Base-by-base conservation (phyloP, 2,113 vertebrate species). In the Cavia aperea region DNA sequence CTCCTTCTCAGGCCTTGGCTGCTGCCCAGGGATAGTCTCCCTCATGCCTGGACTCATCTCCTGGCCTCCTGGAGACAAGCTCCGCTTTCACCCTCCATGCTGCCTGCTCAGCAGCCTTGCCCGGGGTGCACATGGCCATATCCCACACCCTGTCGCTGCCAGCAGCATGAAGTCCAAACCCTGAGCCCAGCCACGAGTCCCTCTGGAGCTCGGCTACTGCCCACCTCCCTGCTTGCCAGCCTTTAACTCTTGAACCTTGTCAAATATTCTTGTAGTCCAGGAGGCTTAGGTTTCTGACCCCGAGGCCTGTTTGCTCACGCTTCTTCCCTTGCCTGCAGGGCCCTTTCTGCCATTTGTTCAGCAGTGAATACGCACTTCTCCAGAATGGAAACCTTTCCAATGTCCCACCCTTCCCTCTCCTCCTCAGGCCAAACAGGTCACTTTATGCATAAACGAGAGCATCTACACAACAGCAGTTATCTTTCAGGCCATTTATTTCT, bases 401-500 rank as follows among this genome's bases (percentile, higher is more conserved):
- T 18, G 11, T 6, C 62, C 36, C 56, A 72, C 43, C 1, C 12
- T 8, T 60, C 26, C 11, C 31, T 70, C 65, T 63, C 58, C 23
- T 78, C 33, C 65, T 60, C 65, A 60, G 39, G 23, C 60, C 56
- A 70, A 51, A 58, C 10, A 7, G 21, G 46, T 62, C 39, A 6
- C 36, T 58, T 87, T 49, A 18, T 68, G 26, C 39, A 11, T 86
- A 88, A 83, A 85, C 9, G 91, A 33, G 54, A 29, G 43, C 66
- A 26, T 43, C 68, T 73, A 51, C 23, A 24, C 29, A 29, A 49
- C 5, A 68, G 66, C 81, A 91, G 65, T 78, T 36, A 88, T n/a
- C 77, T 51, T 58, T 93, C 79, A 70, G 58, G 68, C 73, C 70
- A 56, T n/a, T 79, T 85, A 21, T 46, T 95, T 94, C 19, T 43